Conservation (phyloP, 2,888 invertebrate species). For the Sminthurides aquaticus region DNA sequence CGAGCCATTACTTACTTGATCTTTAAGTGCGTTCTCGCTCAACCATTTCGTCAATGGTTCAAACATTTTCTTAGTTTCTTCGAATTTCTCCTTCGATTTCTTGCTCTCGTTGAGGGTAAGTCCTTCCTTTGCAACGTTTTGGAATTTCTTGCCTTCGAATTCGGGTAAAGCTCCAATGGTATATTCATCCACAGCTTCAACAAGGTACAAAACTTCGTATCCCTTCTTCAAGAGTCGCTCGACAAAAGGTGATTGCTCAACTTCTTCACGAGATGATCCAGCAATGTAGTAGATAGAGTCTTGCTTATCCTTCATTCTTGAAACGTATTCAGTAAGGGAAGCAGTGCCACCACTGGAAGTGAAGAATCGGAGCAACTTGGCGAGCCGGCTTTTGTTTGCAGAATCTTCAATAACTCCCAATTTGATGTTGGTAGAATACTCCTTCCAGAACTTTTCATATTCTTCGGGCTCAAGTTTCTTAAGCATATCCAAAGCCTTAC, state of each 20-base stretch:
- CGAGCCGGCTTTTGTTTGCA: constrained; percentile 86
- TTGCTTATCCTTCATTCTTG: constrained; percentile 91
- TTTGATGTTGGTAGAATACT: constrained; percentile 93
- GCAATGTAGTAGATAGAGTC: constrained; percentile 94
- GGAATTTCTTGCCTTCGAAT: constrained; percentile 98
- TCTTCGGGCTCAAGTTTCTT: constrained; percentile 87
- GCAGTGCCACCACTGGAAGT: constrained; percentile 68
- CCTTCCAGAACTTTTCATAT: constrained; percentile 94
- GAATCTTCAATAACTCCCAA: constrained; percentile 97
- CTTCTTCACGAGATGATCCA: constrained; percentile 74
- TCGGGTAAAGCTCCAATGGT: constrained; percentile 91
- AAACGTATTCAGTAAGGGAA: constrained; percentile 78
- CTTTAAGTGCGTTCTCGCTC: constrained; percentile 68
- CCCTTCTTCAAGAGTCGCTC: constrained; percentile 87
- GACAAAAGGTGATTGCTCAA: constrained; percentile 83
- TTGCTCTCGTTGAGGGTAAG: constrained; percentile 71
- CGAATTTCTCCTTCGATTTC: constrained; percentile 64
- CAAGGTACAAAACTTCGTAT: constrained; percentile 87
- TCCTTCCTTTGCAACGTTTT: constrained; percentile 98
- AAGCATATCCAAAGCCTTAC: constrained; percentile 95
- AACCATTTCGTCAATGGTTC: constrained; percentile 90
- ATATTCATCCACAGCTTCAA: constrained; percentile 98
- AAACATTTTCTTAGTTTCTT: constrained; percentile 66
- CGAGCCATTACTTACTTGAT: constrained; percentile 60
- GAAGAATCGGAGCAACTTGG: constrained; percentile 86